Base-by-base conservation (phyloP, 2,113 vertebrate genomes). In the Cervus canadensis region DNA sequence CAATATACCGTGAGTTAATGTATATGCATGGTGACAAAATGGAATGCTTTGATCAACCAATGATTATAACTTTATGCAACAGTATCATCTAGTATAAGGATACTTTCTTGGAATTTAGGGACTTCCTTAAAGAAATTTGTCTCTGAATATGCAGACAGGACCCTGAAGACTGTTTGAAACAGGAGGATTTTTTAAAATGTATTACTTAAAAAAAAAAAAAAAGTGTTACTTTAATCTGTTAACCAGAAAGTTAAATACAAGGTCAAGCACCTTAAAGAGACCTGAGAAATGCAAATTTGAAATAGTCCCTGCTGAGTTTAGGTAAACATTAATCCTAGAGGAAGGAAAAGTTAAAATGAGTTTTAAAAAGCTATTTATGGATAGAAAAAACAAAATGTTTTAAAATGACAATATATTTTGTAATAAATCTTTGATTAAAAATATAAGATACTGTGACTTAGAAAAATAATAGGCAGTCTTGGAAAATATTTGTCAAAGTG, bases 201-300 rank as follows among this genome's bases (percentile, higher is more conserved):
- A 45, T 45, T 45, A 45, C 43, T 45, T 45, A 0, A 45, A 45
- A 45, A 45, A 45, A 45, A 45, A 40, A 7, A 74, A 59, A 82
- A 82, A 60, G 3, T 26, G 74, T 11, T 57, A 40, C 10, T 96
- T 76, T 52, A 59, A 84, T 92, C 26, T 45, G 1, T 21, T 54
- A 78, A 14, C 7, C 52, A 48, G 28, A 92, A 94, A 81, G 14
- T 76, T 76, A 48, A 79, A 25, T 84, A 6, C 78, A 95, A 87
- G 36, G 56, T 89, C 71, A 96, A 25, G 7, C 8, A 26, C 28
- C 92, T 87, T 62, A 84, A 91, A 89, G 57, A 85, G 52, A 92
- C n/a, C 45, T 97, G 52, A 50, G 45, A 84, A 95, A 97, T 94
- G 87, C 57, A 93, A 96, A 93, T 87, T 7, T 86, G 7, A 94